Evolutionary conservation across 2,113 vertebrate species (phyloP), one percentile per base, ranked within the genome.

Genomic region (Laticauda laticaudata): DNA sequence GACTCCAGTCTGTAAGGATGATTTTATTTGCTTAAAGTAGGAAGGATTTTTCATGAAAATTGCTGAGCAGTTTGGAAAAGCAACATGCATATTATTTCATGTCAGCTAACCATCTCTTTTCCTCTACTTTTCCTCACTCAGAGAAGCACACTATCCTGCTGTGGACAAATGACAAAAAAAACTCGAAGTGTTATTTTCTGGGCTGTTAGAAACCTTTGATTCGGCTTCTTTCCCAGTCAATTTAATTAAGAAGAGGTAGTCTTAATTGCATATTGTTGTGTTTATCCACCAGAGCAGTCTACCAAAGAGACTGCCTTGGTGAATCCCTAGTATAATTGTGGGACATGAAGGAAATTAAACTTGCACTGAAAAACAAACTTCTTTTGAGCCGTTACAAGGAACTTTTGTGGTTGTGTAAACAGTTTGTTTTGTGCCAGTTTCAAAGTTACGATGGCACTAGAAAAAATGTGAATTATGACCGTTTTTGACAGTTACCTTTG

Each of bases 321-420:
- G 53, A n/a, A 91, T 8, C 87, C 91, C 90, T 87, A 89, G 23
- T 87, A n/a, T 91, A 91, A 91, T 92, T 91, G 94, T 69, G 56
- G 29, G 55, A 86, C 86, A 91, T 87, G 93, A 95, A 81, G 51
- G 61, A 51, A 96, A 93, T 92, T 64, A 85, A 91, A 90, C 21
- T 75, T 6, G 29, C 45, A 9, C 29, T 48, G 54, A 54, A 91
- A 93, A 91, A 34, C 88, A 86, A 94, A 95, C 93, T 14, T 87
- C 56, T 87, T 48, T 61, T 51, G 59, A 93, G 90, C 54, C 21
- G 88, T 88, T 92, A 59, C 93, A 64, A 91, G 61, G 39, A 92
- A 91, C 86, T 92, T 94, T 18, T 51, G 34, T 8, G 7, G 69
- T 10, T 10, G 8, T 26, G 57, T 59, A 26, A 59, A 26, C 57